Evolutionary conservation across 2,888 invertebrate genomes (phyloP), one percentile per base, ranked within the genome.

Genomic region (Campoplex nolae): DNA sequence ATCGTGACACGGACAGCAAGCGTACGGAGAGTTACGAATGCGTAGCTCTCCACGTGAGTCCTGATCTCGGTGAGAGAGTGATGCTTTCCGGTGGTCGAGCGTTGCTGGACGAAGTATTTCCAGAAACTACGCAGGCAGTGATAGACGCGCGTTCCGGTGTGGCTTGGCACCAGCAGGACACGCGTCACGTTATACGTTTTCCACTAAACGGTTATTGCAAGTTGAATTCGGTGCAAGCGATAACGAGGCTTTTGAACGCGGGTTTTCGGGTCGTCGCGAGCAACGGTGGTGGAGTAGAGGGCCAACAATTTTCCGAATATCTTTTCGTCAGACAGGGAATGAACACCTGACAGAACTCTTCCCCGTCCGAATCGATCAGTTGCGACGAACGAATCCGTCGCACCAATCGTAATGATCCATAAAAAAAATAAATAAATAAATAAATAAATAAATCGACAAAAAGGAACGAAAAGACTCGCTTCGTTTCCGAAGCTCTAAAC

Each of bases 301-400:
- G 98, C 7, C 98, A 98, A 93, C 98, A 98, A 95, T 98, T 98
- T 95, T 97, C 97, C 91, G 98, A 98, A 95, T 98, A 98, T 95
- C 95, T 98, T 92, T 97, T 98, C 94, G 96, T 97, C 87, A 95
- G 97, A 90, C 95, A 95, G 89, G 91, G 95, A 92, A 87, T 93
- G 92, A 78, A 95, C 93, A 91, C 95, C 84, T 90, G 90, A 90
- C 90, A 85, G 82, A 84, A 79, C 71, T 38, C 56, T 48, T 9
- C 18, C 11, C 67, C 80, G 35, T 58, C 87, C 51, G 75, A 73
- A 18, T n/a, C 79, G 79, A 76, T 67, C 13, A 75, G 45, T 4
- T 16, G 62, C 77, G 81, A 48, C 76, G 84, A 86, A 38, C 23
- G 18, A 83, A 83, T 32, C 71, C 84, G 77, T 75, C 86, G 54